Evolutionary conservation across 2,888 invertebrate genomes (phyloP).

Genomic region (Ophraella communa): DNA sequence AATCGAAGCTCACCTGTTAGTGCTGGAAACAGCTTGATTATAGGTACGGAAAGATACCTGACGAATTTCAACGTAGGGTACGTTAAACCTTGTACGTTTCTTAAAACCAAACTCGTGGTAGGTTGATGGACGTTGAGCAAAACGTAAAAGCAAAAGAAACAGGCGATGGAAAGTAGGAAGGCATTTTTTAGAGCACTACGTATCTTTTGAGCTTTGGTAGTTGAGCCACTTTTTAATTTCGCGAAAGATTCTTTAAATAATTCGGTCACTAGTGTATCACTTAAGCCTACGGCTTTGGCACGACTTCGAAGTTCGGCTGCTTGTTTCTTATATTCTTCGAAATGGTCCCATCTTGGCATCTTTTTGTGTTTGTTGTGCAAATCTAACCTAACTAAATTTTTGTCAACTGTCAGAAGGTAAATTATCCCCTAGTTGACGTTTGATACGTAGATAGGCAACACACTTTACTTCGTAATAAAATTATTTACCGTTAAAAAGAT

Average conservation of each 20-base stretch:
- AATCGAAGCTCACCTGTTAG: slow-evolving; percentile 67
- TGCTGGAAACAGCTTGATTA: slow-evolving; percentile 76
- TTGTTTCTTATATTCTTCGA: slow-evolving; percentile 64
- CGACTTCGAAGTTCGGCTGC: slow-evolving; percentile 66
- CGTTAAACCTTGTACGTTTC: slow-evolving; percentile 80
- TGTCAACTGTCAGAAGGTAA: neutral
- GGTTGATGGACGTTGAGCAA: slow-evolving; percentile 66
- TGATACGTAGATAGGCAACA: neutral
- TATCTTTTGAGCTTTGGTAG: slow-evolving; percentile 40
- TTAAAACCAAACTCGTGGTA: slow-evolving; percentile 70
- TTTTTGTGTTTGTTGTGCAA: no score
- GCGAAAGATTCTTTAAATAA: slow-evolving; percentile 66
- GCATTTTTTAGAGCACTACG: slow-evolving; percentile 30
- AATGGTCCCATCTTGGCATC: slow-evolving; percentile 56
- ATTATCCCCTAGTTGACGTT: neutral
- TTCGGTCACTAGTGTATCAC: slow-evolving; percentile 68
- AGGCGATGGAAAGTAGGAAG: slow-evolving; percentile 44
- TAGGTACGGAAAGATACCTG: slow-evolving; percentile 76
- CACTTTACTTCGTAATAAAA: neutral
- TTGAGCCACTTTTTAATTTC: slow-evolving; percentile 51
- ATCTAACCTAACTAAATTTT: slow-evolving; percentile 34
- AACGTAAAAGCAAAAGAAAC: slow-evolving; percentile 58
- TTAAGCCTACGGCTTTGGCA: slow-evolving; percentile 67
- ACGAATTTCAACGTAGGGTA: slow-evolving; percentile 80
- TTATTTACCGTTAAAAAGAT: no score